These are phyloP conservation scores for Pseudococcus viburni DNA, from an alignment of 2,888 invertebrate species.

Conservation along the genomic window DNA sequence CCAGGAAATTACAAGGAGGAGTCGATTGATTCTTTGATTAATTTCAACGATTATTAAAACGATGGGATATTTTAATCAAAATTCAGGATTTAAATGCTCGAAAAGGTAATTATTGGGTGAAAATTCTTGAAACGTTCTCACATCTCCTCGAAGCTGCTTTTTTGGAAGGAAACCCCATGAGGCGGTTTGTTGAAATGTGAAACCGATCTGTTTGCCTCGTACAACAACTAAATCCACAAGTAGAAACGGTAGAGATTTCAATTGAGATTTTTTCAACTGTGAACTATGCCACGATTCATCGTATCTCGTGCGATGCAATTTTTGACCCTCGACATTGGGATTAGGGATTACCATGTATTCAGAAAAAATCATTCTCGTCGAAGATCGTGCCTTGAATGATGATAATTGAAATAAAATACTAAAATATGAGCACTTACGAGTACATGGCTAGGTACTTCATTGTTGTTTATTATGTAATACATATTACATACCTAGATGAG, in stretches of 20 bases:
- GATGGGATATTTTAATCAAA: neutral
- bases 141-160: neutral
- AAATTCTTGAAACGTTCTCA: neutral
- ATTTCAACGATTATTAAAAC: neutral
- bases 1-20: neutral
- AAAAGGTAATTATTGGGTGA: neutral
- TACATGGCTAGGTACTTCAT: neutral
- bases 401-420: too few relatives aligned
- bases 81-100: neutral
- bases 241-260: constrained; percentile 26
- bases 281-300: neutral
- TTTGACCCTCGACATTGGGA: neutral
- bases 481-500: neutral
- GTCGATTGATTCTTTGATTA: neutral
- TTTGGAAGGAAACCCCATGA: neutral
- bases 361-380: neutral
- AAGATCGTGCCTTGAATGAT: too few relatives aligned
- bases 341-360: neutral
- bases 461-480: neutral
- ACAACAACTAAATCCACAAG: neutral
- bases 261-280: constrained; percentile 24
- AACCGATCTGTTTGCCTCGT: constrained; percentile 2
- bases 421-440: neutral
- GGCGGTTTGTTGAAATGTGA: constrained; percentile 1
- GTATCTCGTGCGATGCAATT: constrained; percentile 22